Evolutionary conservation across 2,888 invertebrate genomes (phyloP), one percentile per base, ranked within the genome.

Genomic region (Stenodema calcarata): DNA sequence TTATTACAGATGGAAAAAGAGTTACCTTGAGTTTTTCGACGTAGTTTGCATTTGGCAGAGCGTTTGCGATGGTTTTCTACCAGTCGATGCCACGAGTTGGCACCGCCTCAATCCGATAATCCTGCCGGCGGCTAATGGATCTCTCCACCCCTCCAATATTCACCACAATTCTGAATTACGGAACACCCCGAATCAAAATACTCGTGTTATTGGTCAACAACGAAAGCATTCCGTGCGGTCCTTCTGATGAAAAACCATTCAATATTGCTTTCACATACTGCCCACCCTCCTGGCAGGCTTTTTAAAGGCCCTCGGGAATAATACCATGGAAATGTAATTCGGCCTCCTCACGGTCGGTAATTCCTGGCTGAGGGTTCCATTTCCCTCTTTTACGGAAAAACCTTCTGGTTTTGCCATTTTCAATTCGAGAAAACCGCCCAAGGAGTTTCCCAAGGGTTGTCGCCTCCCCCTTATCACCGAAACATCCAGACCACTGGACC

Each of bases 51-150:
- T 76, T 76, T 76, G 76, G 76, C 76, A 76, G 41, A 27, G 76
- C 30, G n/a, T 76, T 76, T 76, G n/a, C 50, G 0, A n/a, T 50
- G 50, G 50, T 50, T 50, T 50, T n/a, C 76, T 18, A 16, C 76
- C 41, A 41, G 35, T 41, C 41, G n/a, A 1, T 16, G 76, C 35
- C 76, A 0, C n/a, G 41, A 76, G 41, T 76, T 76, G 76, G 76
- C 76, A 76, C 41, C 11, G 76, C 76, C 41, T 76, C 76, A 76
- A 76, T 76, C 76, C 76, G 76, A 76, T 76, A 76, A 76, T 14
- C 41, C 50, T 12, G 6, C 50, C 4, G n/a, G n/a, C n/a, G 50
- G 50, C 50, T 50, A 50, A 50, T 50, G 50, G 50, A n/a, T 50
- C 50, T n/a, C 16, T n/a, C 50, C n/a, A 16, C n/a, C 50, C 6